Percentiles rank a stretch among this genome's conserved stretches.
Evolutionary conservation across 2,888 invertebrate genomes (phyloP).

Genomic region (Agelastica alni): DNA sequence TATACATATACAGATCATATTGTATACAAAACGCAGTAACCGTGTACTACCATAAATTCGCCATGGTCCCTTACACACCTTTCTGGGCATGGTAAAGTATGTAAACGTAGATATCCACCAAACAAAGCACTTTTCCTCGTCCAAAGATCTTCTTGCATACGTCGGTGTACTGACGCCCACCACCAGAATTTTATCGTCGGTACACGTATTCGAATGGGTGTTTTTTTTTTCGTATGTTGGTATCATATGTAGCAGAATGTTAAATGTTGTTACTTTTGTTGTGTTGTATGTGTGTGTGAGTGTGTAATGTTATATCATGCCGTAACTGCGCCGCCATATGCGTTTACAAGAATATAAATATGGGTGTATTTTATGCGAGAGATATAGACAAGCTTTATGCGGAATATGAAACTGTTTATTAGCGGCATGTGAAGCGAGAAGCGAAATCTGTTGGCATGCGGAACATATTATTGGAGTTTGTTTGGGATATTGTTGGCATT

Average conservation of each 20-base stretch:
- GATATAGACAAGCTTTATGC: slow-evolving; percentile 23
- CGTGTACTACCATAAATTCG: slow-evolving; percentile 9
- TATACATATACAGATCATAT: slow-evolving; percentile 15
- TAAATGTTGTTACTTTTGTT: slow-evolving; percentile 31
- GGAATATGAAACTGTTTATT: slow-evolving; percentile 27
- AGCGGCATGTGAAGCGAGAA: slow-evolving; percentile 12
- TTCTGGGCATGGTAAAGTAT: slow-evolving; percentile 7
- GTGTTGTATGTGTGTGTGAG: slow-evolving; percentile 14
- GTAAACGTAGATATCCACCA: slow-evolving; percentile 6
- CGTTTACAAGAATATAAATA: slow-evolving; percentile 28
- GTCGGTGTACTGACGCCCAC: slow-evolving; percentile 24
- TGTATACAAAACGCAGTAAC: slow-evolving; percentile 3
- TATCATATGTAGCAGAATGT: slow-evolving; percentile 32
- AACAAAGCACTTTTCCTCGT: slow-evolving; percentile 13
- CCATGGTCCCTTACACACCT: slow-evolving; percentile 18
- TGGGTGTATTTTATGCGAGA: slow-evolving; percentile 24
- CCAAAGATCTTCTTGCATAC: slow-evolving; percentile 4
- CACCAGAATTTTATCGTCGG: slow-evolving; percentile 22
- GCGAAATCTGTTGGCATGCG: slow-evolving; percentile 10
- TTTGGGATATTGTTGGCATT: background rate
- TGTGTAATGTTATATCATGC: slow-evolving; percentile 31
- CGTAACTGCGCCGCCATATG: slow-evolving; percentile 19
- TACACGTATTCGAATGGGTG: slow-evolving; percentile 23
- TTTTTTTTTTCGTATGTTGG: slow-evolving; percentile 24
- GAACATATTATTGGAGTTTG: slow-evolving; percentile 12